Conservation (phyloP, 2,888 invertebrate species). For the Drosophila multiciliata region DNA sequence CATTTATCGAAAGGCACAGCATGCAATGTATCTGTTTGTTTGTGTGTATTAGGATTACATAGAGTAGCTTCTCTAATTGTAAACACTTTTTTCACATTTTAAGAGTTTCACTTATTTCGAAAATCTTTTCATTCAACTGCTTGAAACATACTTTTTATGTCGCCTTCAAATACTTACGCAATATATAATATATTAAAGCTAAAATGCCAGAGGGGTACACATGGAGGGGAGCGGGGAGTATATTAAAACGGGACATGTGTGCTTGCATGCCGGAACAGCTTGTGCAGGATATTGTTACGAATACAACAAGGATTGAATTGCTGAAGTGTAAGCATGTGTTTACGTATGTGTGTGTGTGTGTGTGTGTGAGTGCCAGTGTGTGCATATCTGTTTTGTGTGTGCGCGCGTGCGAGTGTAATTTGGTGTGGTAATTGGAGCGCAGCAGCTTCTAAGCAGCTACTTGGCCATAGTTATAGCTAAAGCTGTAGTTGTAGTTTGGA, state of each 20-base stretch:
- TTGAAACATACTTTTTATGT: not conserved
- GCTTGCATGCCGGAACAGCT: constrained; percentile 34
- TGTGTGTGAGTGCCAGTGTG: not conserved
- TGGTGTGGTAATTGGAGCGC: constrained; percentile 33
- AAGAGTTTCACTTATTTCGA: not conserved
- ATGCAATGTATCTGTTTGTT: not conserved
- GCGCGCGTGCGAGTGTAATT: constrained; percentile 4
- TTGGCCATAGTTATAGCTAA: not conserved
- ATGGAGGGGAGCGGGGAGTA: not conserved
- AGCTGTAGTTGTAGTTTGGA: not conserved
- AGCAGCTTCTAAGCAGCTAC: constrained; percentile 22
- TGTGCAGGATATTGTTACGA: constrained; percentile 31
- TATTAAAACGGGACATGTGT: not conserved
- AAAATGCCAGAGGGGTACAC: not conserved
- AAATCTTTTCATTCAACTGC: not conserved
- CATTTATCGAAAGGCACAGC: not conserved
- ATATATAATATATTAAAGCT: constrained; percentile 5
- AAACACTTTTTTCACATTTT: not conserved
- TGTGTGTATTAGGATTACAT: not conserved
- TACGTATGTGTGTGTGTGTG: not conserved
- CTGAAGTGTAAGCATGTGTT: not conserved
- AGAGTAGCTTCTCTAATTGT: not conserved
- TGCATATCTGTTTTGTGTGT: constrained; percentile 1
- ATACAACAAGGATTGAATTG: constrained; percentile 12
- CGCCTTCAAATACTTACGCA: not conserved